Conservation (phyloP, 2,888 invertebrate genomes). For the Pollenia griseotomentosa region DNA sequence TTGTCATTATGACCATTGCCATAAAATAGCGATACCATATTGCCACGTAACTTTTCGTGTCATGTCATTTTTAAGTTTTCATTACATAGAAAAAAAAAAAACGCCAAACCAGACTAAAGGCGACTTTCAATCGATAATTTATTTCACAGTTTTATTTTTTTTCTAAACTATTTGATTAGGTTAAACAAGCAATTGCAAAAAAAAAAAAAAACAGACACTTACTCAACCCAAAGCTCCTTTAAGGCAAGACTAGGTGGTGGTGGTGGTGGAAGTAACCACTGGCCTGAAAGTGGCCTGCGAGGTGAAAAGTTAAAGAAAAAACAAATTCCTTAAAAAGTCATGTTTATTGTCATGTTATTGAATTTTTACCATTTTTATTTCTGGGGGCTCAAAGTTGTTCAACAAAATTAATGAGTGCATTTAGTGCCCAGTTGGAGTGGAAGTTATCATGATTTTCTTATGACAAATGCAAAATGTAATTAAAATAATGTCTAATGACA, state of each 20-base stretch:
- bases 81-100: constrained; percentile 29
- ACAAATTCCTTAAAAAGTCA: constrained; percentile 56
- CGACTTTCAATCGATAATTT: constrained; percentile 49
- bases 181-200: constrained; percentile 2
- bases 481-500: background rate
- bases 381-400: background rate
- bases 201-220: background rate
- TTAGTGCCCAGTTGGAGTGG: constrained; percentile 35
- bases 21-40: constrained; percentile 29
- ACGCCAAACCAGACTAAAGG: constrained; percentile 27
- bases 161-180: constrained; percentile 16
- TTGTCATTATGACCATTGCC: constrained; percentile 58
- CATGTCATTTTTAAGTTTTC: constrained; percentile 47
- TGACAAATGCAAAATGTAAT: constrained; percentile 30
- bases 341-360: constrained; percentile 56
- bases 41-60: constrained; percentile 48
- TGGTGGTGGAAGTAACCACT: background rate
- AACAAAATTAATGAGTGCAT: background rate
- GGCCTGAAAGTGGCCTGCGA: background rate
- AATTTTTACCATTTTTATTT: constrained; percentile 47
- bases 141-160: constrained; percentile 47
- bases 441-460: constrained; percentile 19
- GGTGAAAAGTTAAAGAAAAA: constrained; percentile 7
- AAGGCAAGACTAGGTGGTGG: constrained; percentile 46
- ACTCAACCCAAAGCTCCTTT: background rate